Evolutionary conservation across 2,888 invertebrate genomes (phyloP).

Genomic region (Xestoiulus laeticollis): DNA sequence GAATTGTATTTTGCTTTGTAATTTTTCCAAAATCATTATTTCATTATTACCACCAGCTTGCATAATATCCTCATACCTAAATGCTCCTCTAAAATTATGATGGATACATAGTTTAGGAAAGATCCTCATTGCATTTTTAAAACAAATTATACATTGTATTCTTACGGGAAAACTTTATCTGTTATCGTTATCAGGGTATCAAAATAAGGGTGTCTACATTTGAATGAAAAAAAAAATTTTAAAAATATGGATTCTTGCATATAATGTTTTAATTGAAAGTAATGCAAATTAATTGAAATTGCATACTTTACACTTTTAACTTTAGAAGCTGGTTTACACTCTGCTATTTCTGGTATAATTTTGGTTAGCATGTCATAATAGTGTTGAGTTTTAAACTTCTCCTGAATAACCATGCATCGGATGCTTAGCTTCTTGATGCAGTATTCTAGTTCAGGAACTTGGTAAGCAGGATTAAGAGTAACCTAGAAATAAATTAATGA

Average conservation of each 20-base stretch:
- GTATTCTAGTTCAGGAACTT: slow-evolving; percentile 39
- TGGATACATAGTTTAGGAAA: background rate
- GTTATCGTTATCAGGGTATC: slow-evolving; percentile 56
- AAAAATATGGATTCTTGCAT: background rate
- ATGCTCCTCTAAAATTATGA: background rate
- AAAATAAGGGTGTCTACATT: slow-evolving; percentile 56
- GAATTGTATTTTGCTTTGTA: slow-evolving; percentile 59
- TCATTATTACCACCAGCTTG: slow-evolving; percentile 63
- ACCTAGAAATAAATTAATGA: too few relatives aligned
- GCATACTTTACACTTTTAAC: background rate
- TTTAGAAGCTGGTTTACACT: slow-evolving; percentile 61
- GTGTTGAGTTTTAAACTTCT: slow-evolving; percentile 41
- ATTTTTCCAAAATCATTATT: background rate
- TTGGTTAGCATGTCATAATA: slow-evolving; percentile 8
- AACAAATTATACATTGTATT: background rate
- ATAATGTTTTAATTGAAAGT: too few relatives aligned
- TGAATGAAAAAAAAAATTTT: slow-evolving; percentile 6
- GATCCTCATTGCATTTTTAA: background rate
- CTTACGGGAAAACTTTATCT: slow-evolving; percentile 55
- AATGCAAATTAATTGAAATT: background rate
- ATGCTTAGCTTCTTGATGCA: slow-evolving; percentile 35
- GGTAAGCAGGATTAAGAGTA: slow-evolving; percentile 44
- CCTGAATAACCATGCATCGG: background rate
- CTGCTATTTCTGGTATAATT: slow-evolving; percentile 68
- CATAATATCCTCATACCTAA: slow-evolving; percentile 35